A percentile compares a stretch with the other conserved stretches of the same genome.
phyloP scores from a whole-genome alignment of 2,797 vertebrate genomes.

The Phylloscopus collybita region DNA sequence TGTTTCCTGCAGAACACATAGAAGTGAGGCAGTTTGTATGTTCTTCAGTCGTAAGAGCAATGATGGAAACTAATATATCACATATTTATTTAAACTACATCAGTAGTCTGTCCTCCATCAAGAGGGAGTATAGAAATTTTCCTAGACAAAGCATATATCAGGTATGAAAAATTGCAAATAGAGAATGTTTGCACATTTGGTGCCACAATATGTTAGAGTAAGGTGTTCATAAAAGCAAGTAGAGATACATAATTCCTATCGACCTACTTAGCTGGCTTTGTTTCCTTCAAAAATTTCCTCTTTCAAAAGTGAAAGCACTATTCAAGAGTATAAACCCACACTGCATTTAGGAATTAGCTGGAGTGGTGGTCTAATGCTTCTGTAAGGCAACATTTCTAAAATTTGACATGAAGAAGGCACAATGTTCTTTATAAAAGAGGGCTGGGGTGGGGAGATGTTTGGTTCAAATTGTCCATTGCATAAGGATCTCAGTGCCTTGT shows the following conservation, averaged over 20 bases:
- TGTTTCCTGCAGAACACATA: background rate
- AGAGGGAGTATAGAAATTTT: background rate
- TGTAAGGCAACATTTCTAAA: conserved; percentile 25
- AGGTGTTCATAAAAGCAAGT: background rate
- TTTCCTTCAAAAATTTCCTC: background rate
- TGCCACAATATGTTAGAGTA: background rate
- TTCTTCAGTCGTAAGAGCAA: background rate
- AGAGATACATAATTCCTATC: background rate
- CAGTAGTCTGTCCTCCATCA: background rate
- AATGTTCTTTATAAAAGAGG: conserved; percentile 4
- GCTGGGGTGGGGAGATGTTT: background rate
- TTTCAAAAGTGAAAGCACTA: conserved; percentile 38
- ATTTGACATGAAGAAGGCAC: background rate
- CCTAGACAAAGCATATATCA: background rate
- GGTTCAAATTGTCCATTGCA: background rate
- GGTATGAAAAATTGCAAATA: background rate
- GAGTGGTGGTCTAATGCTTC: background rate
- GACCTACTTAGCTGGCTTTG: background rate
- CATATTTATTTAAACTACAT: background rate
- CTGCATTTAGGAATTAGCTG: conserved; percentile 17
- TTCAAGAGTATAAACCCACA: background rate
- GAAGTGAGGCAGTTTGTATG: background rate
- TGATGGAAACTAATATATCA: background rate
- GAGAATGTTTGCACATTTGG: conserved; percentile 30
- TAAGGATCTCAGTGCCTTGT: background rate